Evolutionary conservation across 23 tunicate species (phyloP).

Genomic region (Trididemnum miniatum): DNA sequence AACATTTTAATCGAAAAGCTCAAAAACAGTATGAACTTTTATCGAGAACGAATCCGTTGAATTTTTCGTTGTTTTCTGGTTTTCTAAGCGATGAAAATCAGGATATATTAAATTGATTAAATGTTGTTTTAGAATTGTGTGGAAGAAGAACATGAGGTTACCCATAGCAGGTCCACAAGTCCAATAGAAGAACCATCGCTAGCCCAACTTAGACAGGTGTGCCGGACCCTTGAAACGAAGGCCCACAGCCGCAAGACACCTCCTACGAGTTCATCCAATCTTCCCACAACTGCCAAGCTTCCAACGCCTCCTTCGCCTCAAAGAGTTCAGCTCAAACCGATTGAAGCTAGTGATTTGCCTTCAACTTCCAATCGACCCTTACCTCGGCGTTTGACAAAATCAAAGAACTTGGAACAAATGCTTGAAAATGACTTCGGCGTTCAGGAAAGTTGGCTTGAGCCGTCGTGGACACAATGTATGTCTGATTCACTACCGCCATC

Average conservation of each 20-base stretch:
- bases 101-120: too few relatives aligned
- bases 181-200: conserved; percentile 72
- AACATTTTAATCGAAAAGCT: too few relatives aligned
- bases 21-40: too few relatives aligned
- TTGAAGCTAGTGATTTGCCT: background rate
- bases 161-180: conserved; percentile 27
- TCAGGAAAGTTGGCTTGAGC: conserved; percentile 64
- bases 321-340: conserved; percentile 36
- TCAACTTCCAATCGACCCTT: background rate
- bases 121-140: conserved; percentile 46
- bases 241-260: background rate
- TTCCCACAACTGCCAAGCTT: conserved; percentile 15
- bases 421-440: background rate
- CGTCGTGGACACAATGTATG: conserved; percentile 59
- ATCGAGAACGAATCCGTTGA: too few relatives aligned
- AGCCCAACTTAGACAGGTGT: conserved; percentile 53
- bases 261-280: background rate
- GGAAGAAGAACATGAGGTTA: conserved; percentile 58
- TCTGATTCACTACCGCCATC: too few relatives aligned
- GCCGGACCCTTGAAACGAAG: conserved; percentile 36
- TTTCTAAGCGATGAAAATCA: too few relatives aligned
- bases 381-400: background rate
- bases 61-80: too few relatives aligned
- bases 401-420: background rate
- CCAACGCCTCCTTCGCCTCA: conserved; percentile 65